Conservation (phyloP, 2,888 invertebrate genomes). For the Gandaritis pyraliata region DNA sequence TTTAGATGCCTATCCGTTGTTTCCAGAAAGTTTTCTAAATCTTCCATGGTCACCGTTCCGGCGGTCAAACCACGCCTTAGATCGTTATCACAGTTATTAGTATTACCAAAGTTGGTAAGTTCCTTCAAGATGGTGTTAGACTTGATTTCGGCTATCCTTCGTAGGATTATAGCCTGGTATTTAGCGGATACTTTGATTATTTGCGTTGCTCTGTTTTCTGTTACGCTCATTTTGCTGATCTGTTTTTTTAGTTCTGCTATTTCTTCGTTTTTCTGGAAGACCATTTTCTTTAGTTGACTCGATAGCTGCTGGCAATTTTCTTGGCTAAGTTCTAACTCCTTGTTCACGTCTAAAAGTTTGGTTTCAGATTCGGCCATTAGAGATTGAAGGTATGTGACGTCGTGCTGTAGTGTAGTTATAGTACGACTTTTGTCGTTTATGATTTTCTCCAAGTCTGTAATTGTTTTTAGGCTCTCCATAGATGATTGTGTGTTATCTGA, state of each 20-base stretch:
- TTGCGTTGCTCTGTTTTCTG: constrained; percentile 72
- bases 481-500: constrained; percentile 70
- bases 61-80: constrained; percentile 63
- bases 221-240: constrained; percentile 68
- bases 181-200: constrained; percentile 78
- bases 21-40: constrained; percentile 76
- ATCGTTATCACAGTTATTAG: constrained; percentile 62
- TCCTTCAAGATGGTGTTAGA: constrained; percentile 73
- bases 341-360: constrained; percentile 68
- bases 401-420: constrained; percentile 71
- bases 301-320: constrained; percentile 73
- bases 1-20: constrained; percentile 73
- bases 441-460: constrained; percentile 75
- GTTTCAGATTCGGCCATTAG: constrained; percentile 74
- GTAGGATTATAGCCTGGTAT: constrained; percentile 76
- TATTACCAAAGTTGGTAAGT: constrained; percentile 72
- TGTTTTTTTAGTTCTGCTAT: constrained; percentile 74
- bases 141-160: constrained; percentile 75
- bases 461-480: constrained; percentile 71
- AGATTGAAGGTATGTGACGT: constrained; percentile 68
- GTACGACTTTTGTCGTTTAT: constrained; percentile 73
- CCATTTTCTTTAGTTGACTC: constrained; percentile 72
- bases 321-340: constrained; percentile 67
- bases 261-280: constrained; percentile 75
- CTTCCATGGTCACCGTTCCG: constrained; percentile 75